These are phyloP conservation scores for Bombus affinis DNA, from an alignment of 1,140 invertebrate species.

Conservation along the genomic window DNA sequence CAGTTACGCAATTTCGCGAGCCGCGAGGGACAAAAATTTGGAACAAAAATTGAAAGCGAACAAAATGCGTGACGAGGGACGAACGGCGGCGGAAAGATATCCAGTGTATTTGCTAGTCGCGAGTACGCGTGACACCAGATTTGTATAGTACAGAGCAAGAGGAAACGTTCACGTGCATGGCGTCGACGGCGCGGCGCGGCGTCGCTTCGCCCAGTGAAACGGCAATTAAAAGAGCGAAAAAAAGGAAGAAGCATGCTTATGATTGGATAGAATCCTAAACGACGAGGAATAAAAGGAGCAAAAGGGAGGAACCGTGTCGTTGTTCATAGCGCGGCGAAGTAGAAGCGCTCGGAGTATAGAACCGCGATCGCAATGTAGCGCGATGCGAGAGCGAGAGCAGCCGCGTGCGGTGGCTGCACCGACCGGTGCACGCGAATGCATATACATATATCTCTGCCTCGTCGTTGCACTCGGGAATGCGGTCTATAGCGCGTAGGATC, in stretches of 20 bases:
- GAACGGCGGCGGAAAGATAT: too few species aligned
- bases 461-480: conserved; percentile 72
- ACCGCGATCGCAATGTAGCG: conserved; percentile 38
- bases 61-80: too few species aligned
- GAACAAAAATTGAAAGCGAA: too few species aligned
- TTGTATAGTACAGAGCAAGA: too few species aligned
- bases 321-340: conserved; percentile 16
- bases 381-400: conserved; percentile 12
- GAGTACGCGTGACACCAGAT: neutral
- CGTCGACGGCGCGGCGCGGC: too few species aligned
- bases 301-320: neutral
- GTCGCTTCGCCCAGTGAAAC: neutral
- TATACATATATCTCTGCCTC: conserved; percentile 71
- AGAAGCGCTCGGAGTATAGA: conserved; percentile 13
- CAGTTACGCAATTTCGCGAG: neutral
- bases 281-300: neutral
- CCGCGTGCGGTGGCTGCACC: conserved; percentile 50
- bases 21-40: neutral
- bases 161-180: neutral
- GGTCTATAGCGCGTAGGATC: conserved; percentile 71
- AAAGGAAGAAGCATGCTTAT: neutral
- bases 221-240: neutral
- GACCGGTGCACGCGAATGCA: conserved; percentile 70
- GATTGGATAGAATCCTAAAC: neutral
- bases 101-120: too few species aligned